These are phyloP conservation scores for Motacilla alba DNA, from an alignment of 2,113 vertebrate genomes.

Conservation along the genomic window DNA sequence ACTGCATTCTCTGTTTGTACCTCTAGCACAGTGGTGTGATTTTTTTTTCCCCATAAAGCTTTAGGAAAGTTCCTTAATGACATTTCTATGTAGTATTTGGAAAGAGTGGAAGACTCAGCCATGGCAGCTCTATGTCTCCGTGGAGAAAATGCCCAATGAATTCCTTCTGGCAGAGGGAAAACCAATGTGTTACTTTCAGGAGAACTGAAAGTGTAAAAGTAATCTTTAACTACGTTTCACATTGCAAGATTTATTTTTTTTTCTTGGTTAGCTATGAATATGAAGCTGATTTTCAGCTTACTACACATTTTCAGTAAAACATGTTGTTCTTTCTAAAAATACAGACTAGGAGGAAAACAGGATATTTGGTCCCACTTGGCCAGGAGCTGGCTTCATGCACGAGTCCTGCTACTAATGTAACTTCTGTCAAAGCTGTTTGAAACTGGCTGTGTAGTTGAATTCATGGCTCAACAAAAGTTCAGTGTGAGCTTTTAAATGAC, in stretches of 20 bases:
- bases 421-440: background rate
- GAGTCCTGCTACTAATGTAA: background rate
- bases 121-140: background rate
- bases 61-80: background rate
- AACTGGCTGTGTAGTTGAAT: background rate
- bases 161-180: background rate
- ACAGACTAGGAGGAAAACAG: background rate
- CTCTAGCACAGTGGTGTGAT: background rate
- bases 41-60: background rate
- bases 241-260: background rate
- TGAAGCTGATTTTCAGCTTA: background rate
- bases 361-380: background rate
- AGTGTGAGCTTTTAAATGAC: background rate
- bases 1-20: background rate
- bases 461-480: background rate
- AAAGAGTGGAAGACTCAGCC: background rate
- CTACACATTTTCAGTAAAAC: background rate
- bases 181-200: background rate
- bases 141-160: background rate
- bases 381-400: background rate
- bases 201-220: background rate
- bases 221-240: background rate
- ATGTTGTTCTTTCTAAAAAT: conserved; percentile 23
- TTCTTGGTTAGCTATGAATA: background rate
- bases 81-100: conserved; percentile 1